These are phyloP conservation scores for Argopecten irradians DNA, from an alignment of 1,140 invertebrate species.

Conservation along the genomic window DNA sequence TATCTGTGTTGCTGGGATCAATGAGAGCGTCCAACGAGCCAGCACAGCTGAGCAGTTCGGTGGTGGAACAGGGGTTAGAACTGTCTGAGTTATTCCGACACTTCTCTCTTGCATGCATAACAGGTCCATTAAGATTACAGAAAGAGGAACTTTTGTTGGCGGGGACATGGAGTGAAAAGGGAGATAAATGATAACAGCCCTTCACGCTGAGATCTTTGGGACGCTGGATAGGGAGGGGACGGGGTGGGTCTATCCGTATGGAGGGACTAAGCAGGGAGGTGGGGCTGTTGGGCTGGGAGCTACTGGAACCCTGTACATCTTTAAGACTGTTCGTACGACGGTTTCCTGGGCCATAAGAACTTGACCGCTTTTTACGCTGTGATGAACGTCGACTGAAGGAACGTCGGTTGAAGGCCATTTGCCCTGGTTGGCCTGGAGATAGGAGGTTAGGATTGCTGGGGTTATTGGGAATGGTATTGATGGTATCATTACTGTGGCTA, in stretches of 20 bases:
- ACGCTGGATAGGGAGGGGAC: conserved; percentile 53
- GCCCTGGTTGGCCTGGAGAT: conserved; percentile 33
- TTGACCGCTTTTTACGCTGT: conserved; percentile 36
- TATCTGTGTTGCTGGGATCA: not conserved
- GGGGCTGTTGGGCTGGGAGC: conserved; percentile 57
- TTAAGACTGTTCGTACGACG: conserved; percentile 44
- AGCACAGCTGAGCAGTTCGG: conserved; percentile 48
- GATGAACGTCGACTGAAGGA: conserved; percentile 37
- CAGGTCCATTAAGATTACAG: conserved; percentile 37
- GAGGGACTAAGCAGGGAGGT: conserved; percentile 49
- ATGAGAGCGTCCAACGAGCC: conserved; percentile 26
- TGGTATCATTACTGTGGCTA: not conserved
- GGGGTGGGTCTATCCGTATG: conserved; percentile 59
- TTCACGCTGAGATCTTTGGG: conserved; percentile 57
- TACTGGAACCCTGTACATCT: conserved; percentile 37
- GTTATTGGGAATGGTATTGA: not conserved
- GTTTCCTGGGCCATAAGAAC: conserved; percentile 48
- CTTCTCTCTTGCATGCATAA: conserved; percentile 45
- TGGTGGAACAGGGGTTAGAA: conserved; percentile 63
- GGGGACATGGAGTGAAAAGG: conserved; percentile 51
- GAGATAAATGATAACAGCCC: conserved; percentile 56
- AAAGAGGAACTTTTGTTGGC: conserved; percentile 36
- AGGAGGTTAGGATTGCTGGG: conserved; percentile 48
- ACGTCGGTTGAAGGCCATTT: conserved; percentile 18
- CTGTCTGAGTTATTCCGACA: conserved; percentile 60